A percentile compares a stretch with the other conserved stretches of the same genome.
Evolutionary conservation across 64 coral and sea anemone genomes (phyloP).

Genomic region (Montipora foliosa): DNA sequence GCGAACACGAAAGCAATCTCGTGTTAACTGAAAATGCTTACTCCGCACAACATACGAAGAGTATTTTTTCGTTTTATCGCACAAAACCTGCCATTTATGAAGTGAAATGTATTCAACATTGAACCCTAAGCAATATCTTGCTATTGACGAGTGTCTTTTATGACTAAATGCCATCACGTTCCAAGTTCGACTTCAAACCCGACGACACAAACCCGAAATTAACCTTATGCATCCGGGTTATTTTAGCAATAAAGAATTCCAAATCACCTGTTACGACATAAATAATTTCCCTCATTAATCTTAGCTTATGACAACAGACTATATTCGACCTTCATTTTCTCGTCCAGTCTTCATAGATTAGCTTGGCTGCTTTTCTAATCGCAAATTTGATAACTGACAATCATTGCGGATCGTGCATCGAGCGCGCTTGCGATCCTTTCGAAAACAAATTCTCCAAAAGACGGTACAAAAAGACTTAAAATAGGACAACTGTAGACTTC

Average conservation of each 20-base stretch:
- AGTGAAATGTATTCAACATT: conserved; percentile 66
- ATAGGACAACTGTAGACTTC: neutral
- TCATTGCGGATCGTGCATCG: neutral
- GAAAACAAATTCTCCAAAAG: neutral
- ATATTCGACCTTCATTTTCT: neutral
- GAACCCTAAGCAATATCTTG: conserved; percentile 68
- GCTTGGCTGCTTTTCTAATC: neutral
- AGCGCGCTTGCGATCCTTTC: too few species aligned
- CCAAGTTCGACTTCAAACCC: neutral
- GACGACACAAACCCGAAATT: conserved; percentile 22
- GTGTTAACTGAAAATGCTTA: conserved; percentile 20
- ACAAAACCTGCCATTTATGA: conserved; percentile 74
- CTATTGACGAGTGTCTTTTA: conserved; percentile 35
- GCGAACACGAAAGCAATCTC: neutral
- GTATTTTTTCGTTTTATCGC: conserved; percentile 68
- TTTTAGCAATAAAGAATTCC: neutral
- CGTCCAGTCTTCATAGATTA: neutral
- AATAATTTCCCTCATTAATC: neutral
- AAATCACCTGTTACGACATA: conserved; percentile 13
- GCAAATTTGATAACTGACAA: neutral
- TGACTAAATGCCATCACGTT: conserved; percentile 29
- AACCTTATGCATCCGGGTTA: neutral
- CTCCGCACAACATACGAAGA: conserved; percentile 56
- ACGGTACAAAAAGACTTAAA: neutral
- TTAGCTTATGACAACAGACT: neutral